A percentile compares a stretch with the other conserved stretches of the same genome.
These are phyloP conservation scores for Galerucella calmariensis DNA, from an alignment of 2,888 invertebrate species.

Conservation along the genomic window DNA sequence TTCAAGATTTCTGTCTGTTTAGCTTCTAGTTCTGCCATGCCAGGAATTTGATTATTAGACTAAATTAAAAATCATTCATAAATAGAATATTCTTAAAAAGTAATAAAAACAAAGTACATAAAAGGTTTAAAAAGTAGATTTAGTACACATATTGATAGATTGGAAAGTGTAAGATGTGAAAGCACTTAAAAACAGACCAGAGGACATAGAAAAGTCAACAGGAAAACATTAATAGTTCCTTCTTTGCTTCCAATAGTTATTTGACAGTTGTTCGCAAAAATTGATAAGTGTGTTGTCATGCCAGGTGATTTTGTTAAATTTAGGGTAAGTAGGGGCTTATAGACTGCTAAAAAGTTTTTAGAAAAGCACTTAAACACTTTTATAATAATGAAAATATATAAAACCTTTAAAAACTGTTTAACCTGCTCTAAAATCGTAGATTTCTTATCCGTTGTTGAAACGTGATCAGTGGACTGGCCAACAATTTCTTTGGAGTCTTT, in stretches of 20 bases:
- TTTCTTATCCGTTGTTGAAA: conserved; percentile 58
- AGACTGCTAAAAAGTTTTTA: conserved; percentile 40
- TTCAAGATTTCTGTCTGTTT: conserved; percentile 80
- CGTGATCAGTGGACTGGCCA: conserved; percentile 56
- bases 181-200: conserved; percentile 19
- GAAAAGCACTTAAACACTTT: conserved; percentile 37
- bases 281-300: conserved; percentile 62
- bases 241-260: conserved; percentile 60
- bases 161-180: conserved; percentile 23
- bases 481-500: conserved; percentile 53
- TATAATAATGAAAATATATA: conserved; percentile 58
- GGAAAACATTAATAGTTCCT: conserved; percentile 56
- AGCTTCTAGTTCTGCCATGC: conserved; percentile 71
- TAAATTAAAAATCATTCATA: conserved; percentile 56
- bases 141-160: conserved; percentile 8
- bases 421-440: conserved; percentile 76
- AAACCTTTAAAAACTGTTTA: conserved; percentile 81
- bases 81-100: conserved; percentile 37
- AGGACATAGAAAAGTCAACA: conserved; percentile 44
- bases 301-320: conserved; percentile 55
- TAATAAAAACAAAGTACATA: conserved; percentile 22
- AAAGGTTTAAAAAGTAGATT: conserved; percentile 22
- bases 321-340: conserved; percentile 54
- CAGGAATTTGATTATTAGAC: conserved; percentile 67
- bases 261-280: conserved; percentile 65